Evolutionary conservation across 2,113 vertebrate species (phyloP).

Genomic region (Coreoperca whiteheadi): DNA sequence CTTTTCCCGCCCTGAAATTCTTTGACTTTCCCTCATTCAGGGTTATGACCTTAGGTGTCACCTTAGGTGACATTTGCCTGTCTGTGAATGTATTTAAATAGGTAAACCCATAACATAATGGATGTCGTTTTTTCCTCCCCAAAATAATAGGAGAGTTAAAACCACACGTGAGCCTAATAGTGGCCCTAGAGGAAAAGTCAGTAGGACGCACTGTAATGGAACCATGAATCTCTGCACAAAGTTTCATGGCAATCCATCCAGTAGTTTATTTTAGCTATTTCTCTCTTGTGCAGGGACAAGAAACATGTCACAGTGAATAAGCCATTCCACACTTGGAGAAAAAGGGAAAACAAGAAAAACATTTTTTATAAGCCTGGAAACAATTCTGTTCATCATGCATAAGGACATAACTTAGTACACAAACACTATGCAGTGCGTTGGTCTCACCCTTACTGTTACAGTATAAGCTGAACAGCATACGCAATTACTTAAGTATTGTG

Average conservation of each 20-base stretch:
- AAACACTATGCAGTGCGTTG: not conserved
- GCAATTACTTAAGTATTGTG: not conserved
- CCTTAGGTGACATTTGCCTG: not conserved
- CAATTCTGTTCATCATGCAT: not conserved
- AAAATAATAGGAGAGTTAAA: not conserved
- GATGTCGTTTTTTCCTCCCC: not conserved
- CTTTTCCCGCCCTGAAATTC: too few species aligned
- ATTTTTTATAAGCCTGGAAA: not conserved
- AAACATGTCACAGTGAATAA: slow-evolving; percentile 30
- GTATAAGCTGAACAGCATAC: not conserved
- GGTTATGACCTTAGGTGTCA: too few species aligned
- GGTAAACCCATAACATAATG: not conserved
- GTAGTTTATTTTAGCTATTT: not conserved
- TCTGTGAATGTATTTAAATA: not conserved
- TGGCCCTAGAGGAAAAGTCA: not conserved
- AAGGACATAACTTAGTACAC: not conserved
- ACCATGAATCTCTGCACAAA: not conserved
- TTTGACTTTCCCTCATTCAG: too few species aligned
- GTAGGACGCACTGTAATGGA: not conserved
- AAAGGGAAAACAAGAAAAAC: slow-evolving; percentile 13
- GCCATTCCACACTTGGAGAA: not conserved
- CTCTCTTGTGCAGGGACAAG: not conserved
- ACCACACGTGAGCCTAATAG: not conserved
- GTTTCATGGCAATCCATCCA: not conserved
- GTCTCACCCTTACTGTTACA: not conserved